phyloP scores from a whole-genome alignment of 1,140 invertebrate species.

The Papilio helenus region DNA sequence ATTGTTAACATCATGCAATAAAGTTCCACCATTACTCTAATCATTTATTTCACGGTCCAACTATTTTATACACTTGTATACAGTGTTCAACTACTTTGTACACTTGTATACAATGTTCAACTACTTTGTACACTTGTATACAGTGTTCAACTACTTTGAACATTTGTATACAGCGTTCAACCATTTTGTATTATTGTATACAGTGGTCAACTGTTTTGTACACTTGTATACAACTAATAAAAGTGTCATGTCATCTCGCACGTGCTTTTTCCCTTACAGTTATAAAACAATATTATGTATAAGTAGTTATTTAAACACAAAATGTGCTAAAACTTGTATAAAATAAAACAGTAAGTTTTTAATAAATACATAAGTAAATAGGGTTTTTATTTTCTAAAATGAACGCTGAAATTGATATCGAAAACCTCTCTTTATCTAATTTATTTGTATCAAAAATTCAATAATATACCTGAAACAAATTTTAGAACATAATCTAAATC shows the following conservation, averaged over 20 bases:
- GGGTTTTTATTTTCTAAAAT: constrained; percentile 40
- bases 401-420: constrained; percentile 19
- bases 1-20: not conserved
- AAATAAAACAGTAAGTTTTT: not conserved
- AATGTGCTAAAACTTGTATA: not conserved
- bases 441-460: too few relatives aligned
- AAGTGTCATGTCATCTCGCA: not conserved
- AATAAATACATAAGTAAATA: constrained; percentile 15
- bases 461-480: too few relatives aligned
- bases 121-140: constrained; percentile 1
- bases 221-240: not conserved
- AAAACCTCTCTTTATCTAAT: not conserved
- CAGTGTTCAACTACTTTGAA: not conserved
- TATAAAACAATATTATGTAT: not conserved
- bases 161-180: not conserved
- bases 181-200: too few relatives aligned
- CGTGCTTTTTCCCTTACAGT: not conserved
- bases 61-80: not conserved
- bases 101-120: not conserved
- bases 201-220: not conserved
- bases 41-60: not conserved
- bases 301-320: not conserved
- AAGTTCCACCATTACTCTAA: not conserved
- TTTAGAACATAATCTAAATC: too few relatives aligned
- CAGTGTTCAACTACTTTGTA: not conserved